Evolutionary conservation across 2,113 vertebrate species (phyloP).

Genomic region (Pogona vitticeps): DNA sequence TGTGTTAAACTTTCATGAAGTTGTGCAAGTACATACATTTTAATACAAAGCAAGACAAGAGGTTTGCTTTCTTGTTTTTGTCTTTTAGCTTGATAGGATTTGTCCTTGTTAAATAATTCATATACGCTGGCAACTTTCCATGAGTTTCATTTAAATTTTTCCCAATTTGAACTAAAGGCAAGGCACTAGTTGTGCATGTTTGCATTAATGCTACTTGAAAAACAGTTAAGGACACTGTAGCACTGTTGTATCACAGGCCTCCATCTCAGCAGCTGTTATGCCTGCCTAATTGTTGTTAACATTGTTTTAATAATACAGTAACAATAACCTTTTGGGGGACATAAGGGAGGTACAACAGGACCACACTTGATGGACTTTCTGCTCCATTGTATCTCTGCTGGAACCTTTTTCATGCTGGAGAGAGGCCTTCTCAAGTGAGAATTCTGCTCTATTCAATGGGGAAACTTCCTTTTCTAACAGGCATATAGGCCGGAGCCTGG

Average conservation of each 20-base stretch:
- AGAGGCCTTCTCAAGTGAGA: no score
- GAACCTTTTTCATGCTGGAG: no score
- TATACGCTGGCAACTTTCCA: slow-evolving; percentile 12
- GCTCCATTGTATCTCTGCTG: no score
- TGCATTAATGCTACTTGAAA: neutral
- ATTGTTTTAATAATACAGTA: neutral
- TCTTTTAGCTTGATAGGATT: neutral
- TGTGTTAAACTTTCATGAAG: slow-evolving; percentile 44
- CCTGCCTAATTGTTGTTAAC: neutral
- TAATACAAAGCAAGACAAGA: slow-evolving; percentile 43
- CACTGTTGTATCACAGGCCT: neutral
- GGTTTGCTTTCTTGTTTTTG: neutral
- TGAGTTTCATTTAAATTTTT: slow-evolving; percentile 10
- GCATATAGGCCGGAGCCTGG: no score
- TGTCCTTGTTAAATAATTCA: slow-evolving; percentile 8
- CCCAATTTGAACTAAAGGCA: slow-evolving; percentile 13
- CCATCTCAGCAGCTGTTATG: neutral
- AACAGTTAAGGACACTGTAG: no score
- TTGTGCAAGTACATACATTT: slow-evolving; percentile 56
- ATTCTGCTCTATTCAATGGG: no score
- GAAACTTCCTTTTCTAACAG: no score
- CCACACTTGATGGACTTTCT: no score
- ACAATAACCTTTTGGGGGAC: neutral
- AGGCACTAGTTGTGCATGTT: neutral
- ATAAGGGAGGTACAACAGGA: no score